Base-by-base conservation (phyloP, 2,797 vertebrate genomes). In the Lagocephalus sceleratus region DNA sequence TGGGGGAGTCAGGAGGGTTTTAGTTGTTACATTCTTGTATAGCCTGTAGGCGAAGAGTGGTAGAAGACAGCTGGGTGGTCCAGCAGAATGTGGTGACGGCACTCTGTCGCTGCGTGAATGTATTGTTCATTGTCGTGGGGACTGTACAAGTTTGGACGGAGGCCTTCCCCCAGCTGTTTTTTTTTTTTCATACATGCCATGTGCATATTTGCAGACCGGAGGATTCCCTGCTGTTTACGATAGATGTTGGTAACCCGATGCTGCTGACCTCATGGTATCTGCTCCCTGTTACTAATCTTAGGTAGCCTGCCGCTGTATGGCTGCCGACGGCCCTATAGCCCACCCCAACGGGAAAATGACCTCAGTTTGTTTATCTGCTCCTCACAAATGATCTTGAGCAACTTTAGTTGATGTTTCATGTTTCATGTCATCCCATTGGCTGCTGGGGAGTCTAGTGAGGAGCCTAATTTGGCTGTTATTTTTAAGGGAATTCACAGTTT, bases 221-320 rank as follows among this genome's bases (percentile, higher is more conserved):
- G 46, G 60, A 38, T 50, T 7, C 21, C 22, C 3, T 1, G 4
- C 32, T 61, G 46, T 60, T 71, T 75, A 52, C 49, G 51, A 57
- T 55, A 44, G 29, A 25, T 39, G 22, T 51, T 38, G 9, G 83
- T 70, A 76, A 86, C 9, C 4, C 17, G 69, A 88, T 47, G 56
- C 69, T 20, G 59, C 26, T 19, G 40, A 75, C 69, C 39, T 49
- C 44, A 5, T 43, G 35, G 50, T 64, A 60, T 84, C 66, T 0
- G 1, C 57, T 65, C 38, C 54, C 58, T 0, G 21, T 21, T 55
- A 55, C 82, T 87, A 87, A 83, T 72, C 63, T 70, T 8, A 45
- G 79, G 58, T 41, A 1, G 67, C 43, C 64, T 55, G 60, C n/a
- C n/a, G n/a, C n/a, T 51, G 17, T 55, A 51, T 10, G 7, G 8